These are phyloP conservation scores for Cyaniris semiargus DNA, from an alignment of 2,888 invertebrate genomes.

Conservation along the genomic window DNA sequence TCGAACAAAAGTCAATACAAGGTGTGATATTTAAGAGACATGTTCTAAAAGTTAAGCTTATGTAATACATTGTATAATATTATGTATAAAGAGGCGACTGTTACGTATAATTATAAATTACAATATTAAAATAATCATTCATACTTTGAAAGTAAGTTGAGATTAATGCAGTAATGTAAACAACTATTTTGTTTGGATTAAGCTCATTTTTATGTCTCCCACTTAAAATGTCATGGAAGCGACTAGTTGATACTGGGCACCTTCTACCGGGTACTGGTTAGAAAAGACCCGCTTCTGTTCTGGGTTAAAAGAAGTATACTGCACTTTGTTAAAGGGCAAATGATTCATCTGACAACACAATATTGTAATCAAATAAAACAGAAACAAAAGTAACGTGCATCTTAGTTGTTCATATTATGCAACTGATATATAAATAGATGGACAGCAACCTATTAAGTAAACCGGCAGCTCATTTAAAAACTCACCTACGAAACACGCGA, in stretches of 20 bases:
- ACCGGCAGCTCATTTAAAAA: constrained; percentile 24
- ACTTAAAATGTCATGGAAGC: background rate
- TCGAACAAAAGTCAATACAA: background rate
- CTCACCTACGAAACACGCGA: constrained; percentile 71
- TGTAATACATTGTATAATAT: background rate
- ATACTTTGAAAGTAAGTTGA: background rate
- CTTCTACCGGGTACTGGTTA: no score
- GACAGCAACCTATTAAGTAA: background rate
- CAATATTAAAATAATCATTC: background rate
- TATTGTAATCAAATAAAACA: background rate
- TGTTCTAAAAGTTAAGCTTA: background rate
- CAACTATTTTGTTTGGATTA: background rate
- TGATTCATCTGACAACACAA: background rate
- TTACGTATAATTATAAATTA: background rate
- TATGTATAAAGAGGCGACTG: background rate
- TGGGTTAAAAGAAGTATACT: background rate
- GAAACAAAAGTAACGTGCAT: background rate
- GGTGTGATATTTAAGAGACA: background rate
- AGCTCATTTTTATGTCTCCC: background rate
- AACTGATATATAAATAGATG: background rate
- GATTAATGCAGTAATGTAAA: background rate
- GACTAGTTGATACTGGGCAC: no score
- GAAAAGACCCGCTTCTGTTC: no score
- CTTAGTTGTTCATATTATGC: background rate
- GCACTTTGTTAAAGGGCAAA: background rate